Evolutionary conservation across 2,888 invertebrate species (phyloP), one percentile per base, ranked within the genome.

Genomic region (Epiperipatus broadwayi): DNA sequence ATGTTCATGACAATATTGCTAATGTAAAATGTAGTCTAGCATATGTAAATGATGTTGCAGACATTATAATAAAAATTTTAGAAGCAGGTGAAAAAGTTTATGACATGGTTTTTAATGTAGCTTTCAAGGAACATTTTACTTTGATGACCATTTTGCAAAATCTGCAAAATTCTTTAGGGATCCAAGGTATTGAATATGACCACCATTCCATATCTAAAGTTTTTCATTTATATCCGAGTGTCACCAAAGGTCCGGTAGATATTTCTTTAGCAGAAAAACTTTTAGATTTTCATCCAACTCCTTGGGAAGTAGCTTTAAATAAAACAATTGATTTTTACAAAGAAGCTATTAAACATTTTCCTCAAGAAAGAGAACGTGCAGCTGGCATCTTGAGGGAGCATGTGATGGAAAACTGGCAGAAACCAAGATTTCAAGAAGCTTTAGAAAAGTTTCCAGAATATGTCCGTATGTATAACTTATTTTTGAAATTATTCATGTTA

Each of bases 1-100:
- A 47, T 10, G 47, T 61, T 16, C 59, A 61, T 1, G 41, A 47
- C 14, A 47, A 48, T 20, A 46, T 55, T 8, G 45, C 46, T 27
- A 47, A 51, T 30, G 49, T 54, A 19, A 50, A 50, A 21, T 52
- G 60, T 20, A 61, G 61, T 39, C 53, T 59, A 32, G 61, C 61
- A 2, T 61, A 56, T 43, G 57, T 56, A 0, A 51, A 57, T 32
- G 63, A 64, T 44, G 59, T 63, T 3, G 60, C 58, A 5, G 44
- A 49, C 16, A 44, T 55, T 7, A 51, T 62, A 4, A 30, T 49
- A 3, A 40, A 49, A 5, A 44, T 53, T 7, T 39, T 55, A 3
- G 35, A 39, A 5, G 18, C 35, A 12, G 42, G 40, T 21, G 41
- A 46, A 4, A 43, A 48, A 2, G 40, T 47, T 21, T 42, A 43